Evolutionary conservation across 2,113 vertebrate species (phyloP), one percentile per base, ranked within the genome.

Genomic region (Alligator mississippiensis): DNA sequence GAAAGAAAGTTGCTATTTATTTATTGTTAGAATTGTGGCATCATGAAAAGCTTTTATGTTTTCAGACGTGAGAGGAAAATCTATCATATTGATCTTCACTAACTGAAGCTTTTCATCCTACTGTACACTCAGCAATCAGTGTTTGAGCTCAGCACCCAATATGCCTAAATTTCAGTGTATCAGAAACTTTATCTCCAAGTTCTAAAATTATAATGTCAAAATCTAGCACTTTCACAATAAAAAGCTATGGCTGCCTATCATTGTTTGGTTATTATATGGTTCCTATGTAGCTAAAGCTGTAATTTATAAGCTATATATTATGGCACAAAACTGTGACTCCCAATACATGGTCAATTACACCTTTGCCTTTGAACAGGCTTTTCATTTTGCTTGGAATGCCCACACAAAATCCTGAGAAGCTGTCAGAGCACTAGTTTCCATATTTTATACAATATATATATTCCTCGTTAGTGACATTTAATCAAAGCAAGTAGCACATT

Each of bases 11-110:
- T 84, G 18, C 1, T 81, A 58, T 89, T 21, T 89, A 19, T 77
- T 89, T 94, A 82, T 70, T 84, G 74, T 60, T 72, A 85, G 10
- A 90, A 81, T 61, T 84, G 59, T 74, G 86, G 8, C 86, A 68
- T 34, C 17, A 75, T 95, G 55, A 87, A 93, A 90, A 72, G 77
- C 55, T 72, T 78, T 59, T 81, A 66, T 85, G 60, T 85, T 84
- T 89, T 88, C 34, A 28, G 83, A 92, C 93, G 80, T 30, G 57
- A 28, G 94, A 81, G 82, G 90, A 87, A 95, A 92, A 94, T 83
- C 74, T 92, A 80, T 85, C 90, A 93, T 92, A 93, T 76, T 68
- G 86, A 91, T 95, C 79, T 18, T 84, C 90, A 87, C 38, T 75
- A 94, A 77, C 84, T 93, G 76, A 94, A 63, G 84, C 78, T 68